A percentile compares a stretch with the other conserved stretches of the same genome.
Evolutionary conservation across 2,888 invertebrate species (phyloP).

Genomic region (Lithophane ornitopus): DNA sequence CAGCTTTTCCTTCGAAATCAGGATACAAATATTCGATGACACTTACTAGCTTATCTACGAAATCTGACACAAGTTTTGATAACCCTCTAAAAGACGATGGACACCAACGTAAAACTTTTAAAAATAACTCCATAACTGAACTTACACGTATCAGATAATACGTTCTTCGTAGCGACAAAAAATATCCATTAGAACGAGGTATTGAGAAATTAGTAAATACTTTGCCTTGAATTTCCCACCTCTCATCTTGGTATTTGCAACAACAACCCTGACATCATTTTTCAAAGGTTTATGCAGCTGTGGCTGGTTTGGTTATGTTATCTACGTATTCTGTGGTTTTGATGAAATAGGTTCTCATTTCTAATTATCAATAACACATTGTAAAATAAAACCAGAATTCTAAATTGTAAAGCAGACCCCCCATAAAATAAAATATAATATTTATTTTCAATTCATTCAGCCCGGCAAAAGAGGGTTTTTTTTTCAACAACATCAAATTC

Average conservation of each 20-base stretch:
- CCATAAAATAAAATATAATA: no score
- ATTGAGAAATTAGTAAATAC: slow-evolving; percentile 56
- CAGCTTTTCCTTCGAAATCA: slow-evolving; percentile 78
- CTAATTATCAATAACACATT: not conserved
- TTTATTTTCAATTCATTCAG: not conserved
- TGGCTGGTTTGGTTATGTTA: not conserved
- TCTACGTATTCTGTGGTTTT: not conserved
- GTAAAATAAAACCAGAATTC: not conserved
- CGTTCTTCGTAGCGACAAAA: slow-evolving; percentile 13
- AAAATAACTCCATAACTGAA: slow-evolving; percentile 79
- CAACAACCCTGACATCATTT: slow-evolving; percentile 59
- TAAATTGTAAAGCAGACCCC: no score
- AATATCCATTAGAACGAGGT: slow-evolving; percentile 43
- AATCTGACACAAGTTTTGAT: slow-evolving; percentile 82
- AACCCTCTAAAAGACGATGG: slow-evolving; percentile 80
- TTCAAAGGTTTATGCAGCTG: not conserved
- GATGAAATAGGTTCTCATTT: not conserved
- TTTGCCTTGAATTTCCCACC: slow-evolving; percentile 66
- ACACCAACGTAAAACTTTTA: slow-evolving; percentile 78
- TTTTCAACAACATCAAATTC: slow-evolving; percentile 13
- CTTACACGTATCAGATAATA: slow-evolving; percentile 17
- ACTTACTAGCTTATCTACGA: slow-evolving; percentile 80
- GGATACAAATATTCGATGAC: slow-evolving; percentile 86
- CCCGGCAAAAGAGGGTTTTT: not conserved
- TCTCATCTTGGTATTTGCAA: slow-evolving; percentile 48